Evolutionary conservation across 2,797 vertebrate genomes (phyloP), one percentile per base, ranked within the genome.

Genomic region (Avahi laniger): DNA sequence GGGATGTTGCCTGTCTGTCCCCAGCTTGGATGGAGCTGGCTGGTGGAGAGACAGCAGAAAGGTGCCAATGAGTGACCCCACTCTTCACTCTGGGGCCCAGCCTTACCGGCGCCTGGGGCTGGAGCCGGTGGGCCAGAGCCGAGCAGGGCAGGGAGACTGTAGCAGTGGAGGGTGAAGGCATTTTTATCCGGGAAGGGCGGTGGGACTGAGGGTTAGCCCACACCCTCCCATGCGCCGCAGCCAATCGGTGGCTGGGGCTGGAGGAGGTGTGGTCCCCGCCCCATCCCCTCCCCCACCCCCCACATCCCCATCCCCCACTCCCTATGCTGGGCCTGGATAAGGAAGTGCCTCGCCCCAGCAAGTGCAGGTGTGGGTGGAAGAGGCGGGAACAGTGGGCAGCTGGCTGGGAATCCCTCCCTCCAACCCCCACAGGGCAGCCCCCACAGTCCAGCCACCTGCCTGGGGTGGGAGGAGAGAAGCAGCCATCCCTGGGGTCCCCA

Each of bases 191-290:
- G 41, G 2, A 57, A 69, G 70, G 92, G 81, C 88, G 94, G 97
- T 98, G 98, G 98, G 98, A 98, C 98, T 98, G 85, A 26, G 59
- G 98, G 97, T 97, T 76, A 81, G 85, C 14, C 30, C 95, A 93
- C 97, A 96, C 98, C 99, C 99, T 99, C 99, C 99, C 99, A 99
- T 99, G 98, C 97, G 99, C 98, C 0, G 24, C 93, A 98, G 98
- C 99, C 99, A 99, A 99, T 99, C 97, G 63, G 97, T 67, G 85
- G 93, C 92, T 78, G 0, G 30, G 93, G 89, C 91, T 67, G 95
- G 89, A 99, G 98, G 98, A 98, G 96, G 80, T 94, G 95, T 97
- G 98, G 98, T 98, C 82, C 98, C 98, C 96, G 97, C 59, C 50
- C 61, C 69, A 75, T 96, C 97, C 98, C 97, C 94, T 65, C 95